Evolutionary conservation across 2,113 vertebrate genomes (phyloP).

Genomic region (Trochalopteron elliotii): DNA sequence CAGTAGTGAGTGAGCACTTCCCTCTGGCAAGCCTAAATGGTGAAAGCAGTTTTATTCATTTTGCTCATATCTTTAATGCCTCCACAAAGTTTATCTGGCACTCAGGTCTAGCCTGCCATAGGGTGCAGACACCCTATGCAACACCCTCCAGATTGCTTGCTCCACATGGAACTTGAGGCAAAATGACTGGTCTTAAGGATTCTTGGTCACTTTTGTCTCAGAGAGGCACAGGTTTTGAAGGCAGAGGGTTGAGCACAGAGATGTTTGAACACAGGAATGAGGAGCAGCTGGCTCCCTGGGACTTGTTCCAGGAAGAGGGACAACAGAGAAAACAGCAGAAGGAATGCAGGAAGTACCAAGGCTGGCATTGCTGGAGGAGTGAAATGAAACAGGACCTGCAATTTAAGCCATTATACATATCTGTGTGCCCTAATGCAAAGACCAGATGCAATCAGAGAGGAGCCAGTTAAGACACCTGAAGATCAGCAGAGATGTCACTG

Average conservation of each 20-base stretch:
- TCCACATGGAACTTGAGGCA: not conserved
- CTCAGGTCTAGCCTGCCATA: not conserved
- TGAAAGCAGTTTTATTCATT: not conserved
- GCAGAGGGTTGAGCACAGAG: not conserved
- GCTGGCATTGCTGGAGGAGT: conserved; percentile 28
- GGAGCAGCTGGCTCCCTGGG: conserved; percentile 35
- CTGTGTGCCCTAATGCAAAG: not conserved
- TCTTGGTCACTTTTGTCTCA: not conserved
- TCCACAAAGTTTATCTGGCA: not conserved
- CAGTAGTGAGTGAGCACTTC: not conserved
- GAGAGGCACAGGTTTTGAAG: not conserved
- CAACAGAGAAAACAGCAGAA: conserved; percentile 37
- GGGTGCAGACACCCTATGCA: not conserved
- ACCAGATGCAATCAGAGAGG: not conserved
- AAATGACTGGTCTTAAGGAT: not conserved
- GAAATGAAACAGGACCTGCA: not conserved
- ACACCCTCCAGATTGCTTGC: not conserved
- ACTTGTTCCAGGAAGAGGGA: conserved; percentile 39
- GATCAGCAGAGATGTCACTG: not conserved
- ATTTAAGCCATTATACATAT: not conserved
- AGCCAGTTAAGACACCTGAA: not conserved
- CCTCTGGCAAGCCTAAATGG: not conserved
- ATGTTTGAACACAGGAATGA: conserved; percentile 29
- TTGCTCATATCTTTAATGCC: not conserved
- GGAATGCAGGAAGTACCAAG: conserved; percentile 36